Conservation (phyloP, 2,113 vertebrate genomes). For the Zootoca vivipara region DNA sequence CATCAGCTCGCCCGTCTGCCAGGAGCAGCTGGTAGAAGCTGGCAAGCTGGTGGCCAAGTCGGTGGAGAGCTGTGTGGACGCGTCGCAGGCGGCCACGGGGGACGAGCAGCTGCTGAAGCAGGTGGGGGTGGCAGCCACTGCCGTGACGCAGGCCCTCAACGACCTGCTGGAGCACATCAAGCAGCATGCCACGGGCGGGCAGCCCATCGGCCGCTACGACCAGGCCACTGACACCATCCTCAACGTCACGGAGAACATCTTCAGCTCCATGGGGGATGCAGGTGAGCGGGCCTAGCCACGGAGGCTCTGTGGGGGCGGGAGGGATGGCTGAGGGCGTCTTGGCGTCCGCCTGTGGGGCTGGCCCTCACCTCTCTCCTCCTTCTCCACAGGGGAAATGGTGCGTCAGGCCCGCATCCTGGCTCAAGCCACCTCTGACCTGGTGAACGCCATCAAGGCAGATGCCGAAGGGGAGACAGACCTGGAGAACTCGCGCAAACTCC, state of each 20-base stretch:
- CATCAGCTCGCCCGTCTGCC: slow-evolving; percentile 94
- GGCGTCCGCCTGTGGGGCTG: no score
- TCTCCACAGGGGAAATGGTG: slow-evolving; percentile 91
- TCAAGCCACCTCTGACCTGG: slow-evolving; percentile 94
- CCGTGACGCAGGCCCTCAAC: slow-evolving; percentile 94
- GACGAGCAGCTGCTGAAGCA: slow-evolving; percentile 93
- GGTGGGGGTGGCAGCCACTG: slow-evolving; percentile 89
- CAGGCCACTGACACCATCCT: slow-evolving; percentile 97
- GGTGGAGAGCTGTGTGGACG: slow-evolving; percentile 92
- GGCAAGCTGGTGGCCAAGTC: slow-evolving; percentile 96
- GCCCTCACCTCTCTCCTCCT: neutral
- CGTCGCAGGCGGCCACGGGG: slow-evolving; percentile 88
- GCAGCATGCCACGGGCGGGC: slow-evolving; percentile 87
- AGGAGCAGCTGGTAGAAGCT: slow-evolving; percentile 94
- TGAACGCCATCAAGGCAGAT: slow-evolving; percentile 97
- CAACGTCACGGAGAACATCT: slow-evolving; percentile 95
- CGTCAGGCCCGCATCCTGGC: slow-evolving; percentile 95
- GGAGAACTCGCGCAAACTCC: slow-evolving; percentile 95
- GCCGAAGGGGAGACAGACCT: slow-evolving; percentile 93
- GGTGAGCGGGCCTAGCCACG: slow-evolving; percentile 71
- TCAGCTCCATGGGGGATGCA: slow-evolving; percentile 97
- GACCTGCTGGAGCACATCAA: slow-evolving; percentile 96
- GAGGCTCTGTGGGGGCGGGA: no score
- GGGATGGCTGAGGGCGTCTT: neutral
- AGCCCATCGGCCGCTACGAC: slow-evolving; percentile 91